Evolutionary conservation across 2,888 invertebrate genomes (phyloP), one percentile per base, ranked within the genome.

Genomic region (Julus scandinavius): DNA sequence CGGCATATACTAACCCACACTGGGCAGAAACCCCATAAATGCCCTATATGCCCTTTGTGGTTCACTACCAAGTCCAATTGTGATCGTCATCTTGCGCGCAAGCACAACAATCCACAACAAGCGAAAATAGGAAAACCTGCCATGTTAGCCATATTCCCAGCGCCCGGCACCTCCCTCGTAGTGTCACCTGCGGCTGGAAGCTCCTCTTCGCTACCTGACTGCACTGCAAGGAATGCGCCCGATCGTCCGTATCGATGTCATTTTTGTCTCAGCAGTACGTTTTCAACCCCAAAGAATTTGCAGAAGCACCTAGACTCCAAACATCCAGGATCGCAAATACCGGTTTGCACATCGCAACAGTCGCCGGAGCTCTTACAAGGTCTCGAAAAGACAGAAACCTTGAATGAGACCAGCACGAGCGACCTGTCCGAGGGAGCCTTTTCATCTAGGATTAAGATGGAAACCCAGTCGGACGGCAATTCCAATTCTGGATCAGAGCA

Each of bases 11-110:
- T 97, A 7, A 99, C 99, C 0, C 99, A 99, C 92, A 99, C 98
- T 0, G 98, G 94, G 1, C 98, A 98, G 92, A 99, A 99, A 91
- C 99, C 99, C 0, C 99, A 96, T 93, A 97, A 98, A 91, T 99
- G 99, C 92, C 96, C 96, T 0, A 96, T 97, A 91, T 99, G 99
- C 92, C 96, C 97, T 0, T 94, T 98, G 11, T 95, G 97, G 0
- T 99, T 99, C 92, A 99, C 98, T 58, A 99, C 98, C 0, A 99
- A 99, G 92, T 98, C 98, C 11, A 99, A 99, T 93, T 97, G 99
- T 92, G 99, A 99, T 91, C 96, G 99, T 15, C 99, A 99, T 92
- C 93, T 99, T 89, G 93, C 97, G 88, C 94, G 98, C 63, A 98
- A 98, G 91, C 98, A 98, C 91, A 95, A 95, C 15, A 92, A 92